A percentile compares a stretch with the other conserved stretches of the same genome.
phyloP scores from a whole-genome alignment of 2,888 invertebrate genomes.

The Margaritifera margaritifera region DNA sequence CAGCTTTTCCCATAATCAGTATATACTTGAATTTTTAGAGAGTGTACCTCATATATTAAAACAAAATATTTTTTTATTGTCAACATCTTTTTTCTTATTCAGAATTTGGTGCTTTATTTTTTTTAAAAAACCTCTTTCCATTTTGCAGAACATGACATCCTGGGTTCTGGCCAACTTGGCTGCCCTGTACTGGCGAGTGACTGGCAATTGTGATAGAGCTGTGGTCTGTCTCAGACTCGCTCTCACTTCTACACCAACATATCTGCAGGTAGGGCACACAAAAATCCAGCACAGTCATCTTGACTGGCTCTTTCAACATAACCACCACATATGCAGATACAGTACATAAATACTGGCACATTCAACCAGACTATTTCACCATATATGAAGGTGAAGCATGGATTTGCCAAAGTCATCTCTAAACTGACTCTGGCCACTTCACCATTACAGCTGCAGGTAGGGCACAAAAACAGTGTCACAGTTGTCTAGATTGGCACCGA shows the following conservation, averaged over 20 bases:
- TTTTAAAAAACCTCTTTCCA: background rate
- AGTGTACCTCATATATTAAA: background rate
- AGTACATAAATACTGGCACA: too few relatives aligned
- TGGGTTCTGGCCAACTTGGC: slow-evolving; percentile 87
- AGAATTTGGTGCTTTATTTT: background rate
- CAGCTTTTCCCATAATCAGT: background rate
- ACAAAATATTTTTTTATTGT: background rate
- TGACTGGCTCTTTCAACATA: too few relatives aligned
- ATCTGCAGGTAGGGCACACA: slow-evolving; percentile 46
- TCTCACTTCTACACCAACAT: slow-evolving; percentile 79
- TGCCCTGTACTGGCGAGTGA: slow-evolving; percentile 84
- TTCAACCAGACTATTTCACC: too few relatives aligned
- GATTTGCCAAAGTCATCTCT: too few relatives aligned
- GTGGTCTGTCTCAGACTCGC: slow-evolving; percentile 84
- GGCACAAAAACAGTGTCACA: too few relatives aligned
- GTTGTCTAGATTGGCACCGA: too few relatives aligned
- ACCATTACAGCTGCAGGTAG: too few relatives aligned
- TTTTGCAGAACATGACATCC: slow-evolving; percentile 78
- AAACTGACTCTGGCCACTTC: too few relatives aligned
- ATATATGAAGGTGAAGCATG: too few relatives aligned
- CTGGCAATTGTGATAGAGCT: slow-evolving; percentile 82
- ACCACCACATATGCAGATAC: too few relatives aligned
- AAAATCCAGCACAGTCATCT: too few relatives aligned
- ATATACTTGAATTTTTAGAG: background rate
- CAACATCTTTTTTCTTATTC: background rate